Percentiles rank a stretch among this genome's conserved stretches.
phyloP scores from a whole-genome alignment of 2,113 vertebrate genomes.

The Pao palembangensis region DNA sequence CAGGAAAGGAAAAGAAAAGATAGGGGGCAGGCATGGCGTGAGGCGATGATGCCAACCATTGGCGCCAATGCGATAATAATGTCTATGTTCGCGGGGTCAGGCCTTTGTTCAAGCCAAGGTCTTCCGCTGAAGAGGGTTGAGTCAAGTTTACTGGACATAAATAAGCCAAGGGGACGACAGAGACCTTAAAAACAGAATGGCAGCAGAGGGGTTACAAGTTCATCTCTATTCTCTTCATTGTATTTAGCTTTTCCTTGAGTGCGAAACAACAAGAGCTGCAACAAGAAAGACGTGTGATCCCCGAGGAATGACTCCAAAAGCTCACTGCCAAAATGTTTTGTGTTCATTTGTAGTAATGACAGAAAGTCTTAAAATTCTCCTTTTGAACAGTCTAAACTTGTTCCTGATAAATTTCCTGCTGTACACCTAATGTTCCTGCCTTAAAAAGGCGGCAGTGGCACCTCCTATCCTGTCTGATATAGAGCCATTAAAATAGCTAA shows the following conservation, averaged over 20 bases:
- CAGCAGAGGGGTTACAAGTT: conserved; percentile 53
- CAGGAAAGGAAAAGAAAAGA: conserved; percentile 16
- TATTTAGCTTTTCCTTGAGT: conserved; percentile 54
- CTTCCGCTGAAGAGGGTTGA: conserved; percentile 49
- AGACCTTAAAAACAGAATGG: conserved; percentile 53
- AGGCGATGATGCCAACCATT: conserved; percentile 13
- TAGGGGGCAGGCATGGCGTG: conserved; percentile 31
- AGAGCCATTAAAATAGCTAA: no score
- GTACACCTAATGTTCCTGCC: neutral
- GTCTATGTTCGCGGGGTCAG: conserved; percentile 49
- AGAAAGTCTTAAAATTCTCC: neutral
- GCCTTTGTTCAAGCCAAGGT: conserved; percentile 65
- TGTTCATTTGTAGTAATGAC: conserved; percentile 6
- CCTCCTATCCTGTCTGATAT: neutral
- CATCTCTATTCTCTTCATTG: conserved; percentile 37
- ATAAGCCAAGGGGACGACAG: conserved; percentile 52
- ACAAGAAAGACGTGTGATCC: conserved; percentile 35
- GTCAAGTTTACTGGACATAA: conserved; percentile 65
- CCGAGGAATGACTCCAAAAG: conserved; percentile 28
- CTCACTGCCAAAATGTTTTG: conserved; percentile 36
- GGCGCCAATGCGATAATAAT: conserved; percentile 60
- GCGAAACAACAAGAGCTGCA: conserved; percentile 40
- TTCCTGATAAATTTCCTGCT: neutral
- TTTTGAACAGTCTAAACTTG: neutral
- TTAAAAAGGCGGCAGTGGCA: neutral